Base-by-base conservation (phyloP, 2,888 invertebrate species). In the Thereva nobilitata region DNA sequence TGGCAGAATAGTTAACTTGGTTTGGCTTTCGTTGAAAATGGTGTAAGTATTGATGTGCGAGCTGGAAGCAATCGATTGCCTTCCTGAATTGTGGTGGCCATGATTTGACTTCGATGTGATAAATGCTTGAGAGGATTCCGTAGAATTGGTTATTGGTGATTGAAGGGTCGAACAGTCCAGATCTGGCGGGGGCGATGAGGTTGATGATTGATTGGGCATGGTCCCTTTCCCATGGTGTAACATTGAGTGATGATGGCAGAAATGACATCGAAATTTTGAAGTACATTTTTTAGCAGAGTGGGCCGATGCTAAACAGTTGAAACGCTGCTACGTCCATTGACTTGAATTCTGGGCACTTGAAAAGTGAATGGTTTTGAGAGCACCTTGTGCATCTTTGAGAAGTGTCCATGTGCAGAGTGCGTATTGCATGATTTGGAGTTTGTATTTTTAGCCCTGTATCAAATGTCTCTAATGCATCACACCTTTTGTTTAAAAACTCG, bases 381-480 rank as follows among this genome's bases (percentile, higher is more conserved):
- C 57, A 57, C 8, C 9, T 57, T 0, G 1, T 3, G 10, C 57
- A 59, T 9, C 34, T 42, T 8, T 8, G 3, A 3, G 23, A 2
- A 8, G 44, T 34, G n/a, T 41, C 42, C 12, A 44, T 12, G 44
- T 56, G 56, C 4, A 40, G 34, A 23, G 7, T 55, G 5, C 55
- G 55, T 12, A 55, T 12, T 2, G 23, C 3, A 3, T 7, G 9
- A 7, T 35, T 53, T 5, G 5, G 4, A 7, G 8, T 37, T 9
- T 5, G 23, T 34, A n/a, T 56, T 23, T 44, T 44, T 5, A 5
- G 4, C 5, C 6, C 3, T 23, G 56, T 7, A 42, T 44, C 42
- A 8, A 12, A 56, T 8, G 56, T n/a, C 34, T 56, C 56, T 9
- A 56, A n/a, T 2, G 56, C 56, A 54, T 54, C 40, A 10, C 54